Evolutionary conservation across 2,113 vertebrate genomes (phyloP), one percentile per base, ranked within the genome.

Genomic region (Rallus limicola): DNA sequence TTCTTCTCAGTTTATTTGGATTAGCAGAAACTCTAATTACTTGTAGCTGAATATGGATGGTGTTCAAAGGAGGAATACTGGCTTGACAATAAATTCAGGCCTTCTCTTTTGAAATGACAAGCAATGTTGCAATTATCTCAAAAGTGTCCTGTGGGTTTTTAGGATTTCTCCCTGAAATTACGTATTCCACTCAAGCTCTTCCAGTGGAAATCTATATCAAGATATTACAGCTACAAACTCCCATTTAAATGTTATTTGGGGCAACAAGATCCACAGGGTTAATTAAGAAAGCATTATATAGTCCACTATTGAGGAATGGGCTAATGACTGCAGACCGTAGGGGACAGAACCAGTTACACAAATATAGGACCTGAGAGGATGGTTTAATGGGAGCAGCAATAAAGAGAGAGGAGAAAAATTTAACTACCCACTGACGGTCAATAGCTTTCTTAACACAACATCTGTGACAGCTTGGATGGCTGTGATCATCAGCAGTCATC

Each of bases 331-430:
- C 48, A 90, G 74, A 90, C 90, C 85, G 0, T 89, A 40, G 85
- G 95, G 94, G 95, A 97, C 83, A 95, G 72, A 95, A 85, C 76
- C 59, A 95, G 90, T 83, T 59, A 92, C 86, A 84, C 83, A 95
- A 96, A 97, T 95, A 97, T 90, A 9, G 95, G 92, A 71, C 93
- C 94, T 97, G 80, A 95, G 96, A 96, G 96, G 85, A 89, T 94
- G 85, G 24, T 95, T 96, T 96, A 96, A 97, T 96, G 88, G 95
- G 78, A 82, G 33, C 76, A 96, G 86, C 90, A 97, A 97, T 97
- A 97, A 97, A 97, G 60, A 83, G 83, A 88, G 83, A 94, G 63
- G 77, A 96, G 92, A 85, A 94, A 82, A 91, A 92, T 95, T 96
- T 96, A 94, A 96, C 92, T 95, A 87, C 86, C 90, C 93, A 88